A percentile compares a stretch with the other conserved stretches of the same genome.
Evolutionary conservation across 2,797 vertebrate species (phyloP).

Genomic region (Melanotaenia parkinsoni): DNA sequence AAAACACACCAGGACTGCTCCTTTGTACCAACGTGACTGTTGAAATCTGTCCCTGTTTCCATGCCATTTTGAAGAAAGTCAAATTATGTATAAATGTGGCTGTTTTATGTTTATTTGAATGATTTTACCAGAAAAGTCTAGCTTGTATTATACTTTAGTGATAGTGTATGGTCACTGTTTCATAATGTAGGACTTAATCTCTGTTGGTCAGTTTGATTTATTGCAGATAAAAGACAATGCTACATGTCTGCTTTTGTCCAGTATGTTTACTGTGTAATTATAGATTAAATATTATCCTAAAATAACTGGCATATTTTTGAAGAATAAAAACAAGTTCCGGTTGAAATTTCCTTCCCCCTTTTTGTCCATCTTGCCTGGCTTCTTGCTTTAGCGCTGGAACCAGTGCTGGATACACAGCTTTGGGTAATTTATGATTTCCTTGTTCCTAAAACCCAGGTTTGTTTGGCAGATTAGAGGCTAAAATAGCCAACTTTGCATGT

Average conservation of each 20-base stretch:
- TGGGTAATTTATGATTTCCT: conserved; percentile 30
- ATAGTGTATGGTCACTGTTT: background rate
- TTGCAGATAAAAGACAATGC: background rate
- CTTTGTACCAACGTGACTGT: background rate
- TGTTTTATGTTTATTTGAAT: background rate
- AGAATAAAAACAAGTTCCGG: background rate
- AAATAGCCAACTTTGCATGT: conserved; percentile 26
- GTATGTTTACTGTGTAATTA: no score
- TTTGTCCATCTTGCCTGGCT: conserved; percentile 37
- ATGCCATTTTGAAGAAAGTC: background rate
- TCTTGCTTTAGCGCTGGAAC: conserved; percentile 42
- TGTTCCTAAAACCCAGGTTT: conserved; percentile 14
- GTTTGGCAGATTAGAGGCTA: conserved; percentile 32
- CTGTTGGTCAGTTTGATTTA: background rate
- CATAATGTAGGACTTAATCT: background rate
- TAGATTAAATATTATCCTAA: background rate
- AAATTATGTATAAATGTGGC: background rate
- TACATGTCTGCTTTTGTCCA: no score
- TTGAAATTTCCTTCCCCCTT: background rate
- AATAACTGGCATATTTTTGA: background rate
- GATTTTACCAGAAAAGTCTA: background rate
- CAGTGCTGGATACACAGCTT: conserved; percentile 13
- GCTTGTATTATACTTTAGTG: background rate
- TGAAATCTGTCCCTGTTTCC: background rate
- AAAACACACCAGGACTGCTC: background rate